Conservation (phyloP, 2,113 vertebrate genomes). For the Albula goreensis region DNA sequence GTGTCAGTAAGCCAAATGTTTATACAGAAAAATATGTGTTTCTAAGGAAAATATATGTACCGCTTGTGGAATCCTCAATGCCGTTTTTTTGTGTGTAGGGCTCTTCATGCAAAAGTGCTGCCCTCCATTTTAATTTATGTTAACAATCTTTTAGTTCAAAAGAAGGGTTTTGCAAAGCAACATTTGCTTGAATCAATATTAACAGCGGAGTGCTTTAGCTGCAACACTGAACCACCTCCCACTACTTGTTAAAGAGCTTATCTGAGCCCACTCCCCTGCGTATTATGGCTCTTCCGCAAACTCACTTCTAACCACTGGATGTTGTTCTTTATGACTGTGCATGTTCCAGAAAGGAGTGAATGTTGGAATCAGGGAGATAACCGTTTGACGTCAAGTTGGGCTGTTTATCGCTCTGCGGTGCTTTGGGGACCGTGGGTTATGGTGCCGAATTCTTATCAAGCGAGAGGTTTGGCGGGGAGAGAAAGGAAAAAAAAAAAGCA, state of each 20-base stretch:
- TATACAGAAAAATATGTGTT: too few species aligned
- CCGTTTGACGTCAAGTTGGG: slow-evolving; percentile 53
- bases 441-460: slow-evolving; percentile 56
- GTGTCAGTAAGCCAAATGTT: too few species aligned
- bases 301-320: slow-evolving; percentile 24
- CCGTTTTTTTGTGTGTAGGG: too few species aligned
- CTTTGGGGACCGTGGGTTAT: slow-evolving; percentile 56
- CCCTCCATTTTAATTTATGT: too few species aligned
- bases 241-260: background rate
- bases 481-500: background rate
- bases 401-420: slow-evolving; percentile 53
- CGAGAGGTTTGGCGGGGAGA: background rate
- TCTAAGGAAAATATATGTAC: too few species aligned
- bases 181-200: slow-evolving; percentile 24
- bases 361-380: slow-evolving; percentile 64
- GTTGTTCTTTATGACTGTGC: slow-evolving; percentile 31
- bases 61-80: too few species aligned
- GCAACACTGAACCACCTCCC: slow-evolving; percentile 14
- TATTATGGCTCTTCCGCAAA: slow-evolving; percentile 27
- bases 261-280: background rate
- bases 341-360: slow-evolving; percentile 58
- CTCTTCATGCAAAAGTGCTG: too few species aligned
- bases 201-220: slow-evolving; percentile 28
- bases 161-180: background rate
- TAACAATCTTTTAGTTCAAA: background rate